Evolutionary conservation across 2,113 vertebrate species (phyloP).

Genomic region (Apeltes quadracus): DNA sequence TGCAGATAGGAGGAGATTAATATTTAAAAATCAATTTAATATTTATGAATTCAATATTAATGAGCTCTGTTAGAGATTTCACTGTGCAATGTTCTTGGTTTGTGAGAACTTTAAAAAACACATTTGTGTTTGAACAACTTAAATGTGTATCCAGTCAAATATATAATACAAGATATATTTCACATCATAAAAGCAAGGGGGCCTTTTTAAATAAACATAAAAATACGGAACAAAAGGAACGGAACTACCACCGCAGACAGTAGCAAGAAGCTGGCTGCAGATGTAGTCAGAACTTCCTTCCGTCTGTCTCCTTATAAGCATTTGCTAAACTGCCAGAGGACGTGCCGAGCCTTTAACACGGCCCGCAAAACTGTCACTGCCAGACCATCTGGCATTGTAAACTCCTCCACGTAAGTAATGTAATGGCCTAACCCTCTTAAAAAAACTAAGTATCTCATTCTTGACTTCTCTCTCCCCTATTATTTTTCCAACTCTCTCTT

Average conservation of each 20-base stretch:
- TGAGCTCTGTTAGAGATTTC: constrained; percentile 11
- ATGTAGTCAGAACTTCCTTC: constrained; percentile 2
- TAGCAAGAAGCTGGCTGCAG: neutral
- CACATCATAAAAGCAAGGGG: neutral
- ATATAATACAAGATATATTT: neutral
- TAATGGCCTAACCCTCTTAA: constrained; percentile 28
- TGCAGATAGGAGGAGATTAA: constrained; percentile 25
- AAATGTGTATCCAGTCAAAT: neutral
- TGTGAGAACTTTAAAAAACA: neutral
- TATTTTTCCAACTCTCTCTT: neutral
- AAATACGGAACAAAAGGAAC: neutral
- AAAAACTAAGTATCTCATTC: constrained; percentile 26
- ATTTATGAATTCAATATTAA: constrained; percentile 16
- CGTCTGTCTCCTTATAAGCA: constrained; percentile 40
- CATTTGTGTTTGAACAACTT: constrained; percentile 5
- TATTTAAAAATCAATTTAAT: neutral
- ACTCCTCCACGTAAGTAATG: constrained; percentile 49
- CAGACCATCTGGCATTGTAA: constrained; percentile 52
- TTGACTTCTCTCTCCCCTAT: constrained; percentile 5
- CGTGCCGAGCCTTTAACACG: constrained; percentile 34
- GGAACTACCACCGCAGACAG: neutral
- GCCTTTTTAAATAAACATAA: constrained; percentile 35
- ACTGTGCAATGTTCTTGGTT: neutral
- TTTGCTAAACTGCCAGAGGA: constrained; percentile 42
- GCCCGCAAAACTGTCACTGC: constrained; percentile 49